phyloP scores from a whole-genome alignment of 2,888 invertebrate genomes.

The Spialia ferax region DNA sequence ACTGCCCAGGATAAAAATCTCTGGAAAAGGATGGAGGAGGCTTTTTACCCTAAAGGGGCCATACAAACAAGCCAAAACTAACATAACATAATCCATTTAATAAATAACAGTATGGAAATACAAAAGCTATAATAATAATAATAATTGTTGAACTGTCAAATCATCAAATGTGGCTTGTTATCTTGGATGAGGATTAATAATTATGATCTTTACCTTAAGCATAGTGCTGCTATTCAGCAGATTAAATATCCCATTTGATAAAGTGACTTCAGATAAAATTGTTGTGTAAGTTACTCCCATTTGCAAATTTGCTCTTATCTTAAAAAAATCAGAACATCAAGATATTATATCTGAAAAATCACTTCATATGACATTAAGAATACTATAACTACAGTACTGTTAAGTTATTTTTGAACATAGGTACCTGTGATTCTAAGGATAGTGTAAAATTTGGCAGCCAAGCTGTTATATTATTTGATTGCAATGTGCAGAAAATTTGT shows the following conservation, averaged over 20 bases:
- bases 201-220: slow-evolving; percentile 82
- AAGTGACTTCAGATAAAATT: slow-evolving; percentile 88
- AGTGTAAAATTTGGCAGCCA: slow-evolving; percentile 66
- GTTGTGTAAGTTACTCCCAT: slow-evolving; percentile 92
- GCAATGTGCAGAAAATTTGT: slow-evolving; percentile 61
- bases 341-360: not conserved
- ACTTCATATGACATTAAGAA: not conserved
- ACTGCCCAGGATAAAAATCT: too few relatives aligned
- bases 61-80: too few relatives aligned
- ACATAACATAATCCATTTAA: too few relatives aligned
- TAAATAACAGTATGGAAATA: not conserved
- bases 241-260: slow-evolving; percentile 90
- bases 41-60: too few relatives aligned
- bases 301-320: slow-evolving; percentile 72
- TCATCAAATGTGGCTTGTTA: too few relatives aligned
- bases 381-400: too few relatives aligned
- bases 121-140: too few relatives aligned
- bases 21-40: too few relatives aligned
- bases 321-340: slow-evolving; percentile 43
- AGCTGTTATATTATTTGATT: slow-evolving; percentile 62
- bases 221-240: slow-evolving; percentile 89
- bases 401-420: too few relatives aligned
- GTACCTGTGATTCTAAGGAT: slow-evolving; percentile 63
- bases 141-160: too few relatives aligned
- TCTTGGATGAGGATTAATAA: too few relatives aligned